Evolutionary conservation across 1,140 invertebrate genomes (phyloP).

Genomic region (Lordiphosa clarofinis): DNA sequence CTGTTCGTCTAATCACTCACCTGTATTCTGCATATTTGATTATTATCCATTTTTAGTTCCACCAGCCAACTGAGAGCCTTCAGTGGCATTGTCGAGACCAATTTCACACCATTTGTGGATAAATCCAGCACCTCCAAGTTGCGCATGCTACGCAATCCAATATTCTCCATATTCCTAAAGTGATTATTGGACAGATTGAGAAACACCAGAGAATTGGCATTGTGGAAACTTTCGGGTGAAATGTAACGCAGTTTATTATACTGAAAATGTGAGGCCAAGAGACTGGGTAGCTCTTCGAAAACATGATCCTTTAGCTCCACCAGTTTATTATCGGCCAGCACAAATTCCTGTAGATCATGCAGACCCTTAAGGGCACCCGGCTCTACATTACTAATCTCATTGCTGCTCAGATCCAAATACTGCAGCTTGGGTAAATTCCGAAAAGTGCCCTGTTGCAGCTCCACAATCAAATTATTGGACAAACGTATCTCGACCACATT

Average conservation of each 20-base stretch:
- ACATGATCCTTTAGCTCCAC: conserved; percentile 86
- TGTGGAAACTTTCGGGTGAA: conserved; percentile 87
- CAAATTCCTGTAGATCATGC: conserved; percentile 87
- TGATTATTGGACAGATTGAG: conserved; percentile 91
- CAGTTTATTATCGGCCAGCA: conserved; percentile 88
- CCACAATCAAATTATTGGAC: conserved; percentile 87
- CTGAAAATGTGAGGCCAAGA: conserved; percentile 89
- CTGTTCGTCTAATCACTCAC: conserved; percentile 23
- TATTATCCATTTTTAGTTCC: conserved; percentile 89
- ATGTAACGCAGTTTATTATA: conserved; percentile 88
- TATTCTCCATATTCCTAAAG: conserved; percentile 85
- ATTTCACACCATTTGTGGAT: conserved; percentile 87
- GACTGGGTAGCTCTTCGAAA: conserved; percentile 87
- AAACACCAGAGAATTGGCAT: conserved; percentile 88
- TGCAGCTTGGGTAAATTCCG: conserved; percentile 85
- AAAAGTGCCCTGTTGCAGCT: conserved; percentile 86
- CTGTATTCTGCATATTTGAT: conserved; percentile 86
- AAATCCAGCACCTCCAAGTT: conserved; percentile 91
- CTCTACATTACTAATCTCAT: conserved; percentile 89
- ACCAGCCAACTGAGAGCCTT: conserved; percentile 90
- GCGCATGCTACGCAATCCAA: conserved; percentile 85
- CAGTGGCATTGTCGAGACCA: conserved; percentile 84
- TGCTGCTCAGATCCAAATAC: conserved; percentile 89
- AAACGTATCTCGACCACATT: conserved; percentile 85
- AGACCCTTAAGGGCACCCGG: conserved; percentile 88